A percentile compares a stretch with the other conserved stretches of the same genome.
These are phyloP conservation scores for Xerus rutilus DNA, from an alignment of 2,797 vertebrate genomes.

Conservation along the genomic window DNA sequence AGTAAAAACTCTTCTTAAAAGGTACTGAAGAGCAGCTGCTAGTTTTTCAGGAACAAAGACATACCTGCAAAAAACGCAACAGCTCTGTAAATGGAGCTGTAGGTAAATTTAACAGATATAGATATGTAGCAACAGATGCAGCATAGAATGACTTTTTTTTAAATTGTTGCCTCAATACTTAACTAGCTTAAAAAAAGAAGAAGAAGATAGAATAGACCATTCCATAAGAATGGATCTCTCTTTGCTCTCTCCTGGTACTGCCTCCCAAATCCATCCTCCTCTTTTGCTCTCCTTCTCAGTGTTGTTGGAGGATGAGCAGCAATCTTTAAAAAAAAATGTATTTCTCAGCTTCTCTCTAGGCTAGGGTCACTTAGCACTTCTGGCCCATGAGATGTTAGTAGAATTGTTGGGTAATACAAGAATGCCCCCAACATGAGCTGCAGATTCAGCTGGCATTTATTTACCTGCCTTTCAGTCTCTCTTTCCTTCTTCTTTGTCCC, in stretches of 20 bases:
- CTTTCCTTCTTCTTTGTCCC: not conserved
- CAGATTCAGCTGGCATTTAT: not conserved
- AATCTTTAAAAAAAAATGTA: not conserved
- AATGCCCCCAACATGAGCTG: not conserved
- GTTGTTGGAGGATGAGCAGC: not conserved
- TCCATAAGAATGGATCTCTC: not conserved
- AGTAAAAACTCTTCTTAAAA: conserved; percentile 72
- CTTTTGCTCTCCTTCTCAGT: not conserved
- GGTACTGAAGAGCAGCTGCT: conserved; percentile 60
- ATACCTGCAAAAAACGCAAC: conserved; percentile 71
- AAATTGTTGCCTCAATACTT: not conserved
- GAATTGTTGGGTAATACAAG: not conserved
- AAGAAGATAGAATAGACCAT: too few species aligned
- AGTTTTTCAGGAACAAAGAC: conserved; percentile 73
- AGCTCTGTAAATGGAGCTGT: conserved; percentile 68
- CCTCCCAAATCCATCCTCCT: not conserved
- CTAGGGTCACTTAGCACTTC: not conserved
- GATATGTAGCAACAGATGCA: not conserved
- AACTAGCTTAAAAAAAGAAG: not conserved
- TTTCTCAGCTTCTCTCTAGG: not conserved
- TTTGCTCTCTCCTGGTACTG: not conserved
- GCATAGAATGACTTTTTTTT: not conserved
- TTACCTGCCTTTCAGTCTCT: not conserved
- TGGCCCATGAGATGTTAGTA: not conserved
- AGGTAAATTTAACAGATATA: conserved; percentile 20